Evolutionary conservation across 2,797 vertebrate genomes (phyloP), one percentile per base, ranked within the genome.

Genomic region (Hirundo rustica): DNA sequence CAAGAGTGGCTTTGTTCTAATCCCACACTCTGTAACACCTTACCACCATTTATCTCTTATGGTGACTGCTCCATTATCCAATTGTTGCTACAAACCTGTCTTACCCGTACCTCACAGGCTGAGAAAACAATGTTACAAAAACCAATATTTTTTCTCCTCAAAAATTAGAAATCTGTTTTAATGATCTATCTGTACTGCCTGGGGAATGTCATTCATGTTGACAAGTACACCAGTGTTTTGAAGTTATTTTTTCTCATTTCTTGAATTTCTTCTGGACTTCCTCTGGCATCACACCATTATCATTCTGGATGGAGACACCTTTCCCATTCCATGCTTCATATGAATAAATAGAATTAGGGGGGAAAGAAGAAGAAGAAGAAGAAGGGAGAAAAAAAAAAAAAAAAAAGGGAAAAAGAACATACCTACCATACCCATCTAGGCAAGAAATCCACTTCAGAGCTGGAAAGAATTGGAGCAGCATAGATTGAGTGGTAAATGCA

Each of bases 361-460:
- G 38, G 38, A 12, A 38, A 38, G 38, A 38, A 38, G 38, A 11
- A 11, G 38, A 38, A 38, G 11, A 11, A 7, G 11, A 38, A 38
- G 12, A 38, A 38, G 12, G 38, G 38, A 38, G 12, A 38, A 38
- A 10, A 38, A 38, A 10, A 38, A 7, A 2, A 34, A 27, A 17
- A 11, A 25, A n/a, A 7, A 21, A 11, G 0, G 0, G 14, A 61
- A 60, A 58, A 32, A n/a, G 2, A 45, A 25, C 21, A 55, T 22
- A 44, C 19, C 6, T 64, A 89, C 48, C 42, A 21, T 67, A 77
- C 10, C 44, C 44, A 53, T 30, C 14, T 19, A 34, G 45, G 29
- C 55, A 60, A 65, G 47, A 85, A 67, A 64, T 10, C 32, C 23
- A 16, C 19, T 36, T 47, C 51, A 50, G 61, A 81, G 50, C 18